Base-by-base conservation (phyloP, 2,888 invertebrate species). In the Heterodera filipjevi region DNA sequence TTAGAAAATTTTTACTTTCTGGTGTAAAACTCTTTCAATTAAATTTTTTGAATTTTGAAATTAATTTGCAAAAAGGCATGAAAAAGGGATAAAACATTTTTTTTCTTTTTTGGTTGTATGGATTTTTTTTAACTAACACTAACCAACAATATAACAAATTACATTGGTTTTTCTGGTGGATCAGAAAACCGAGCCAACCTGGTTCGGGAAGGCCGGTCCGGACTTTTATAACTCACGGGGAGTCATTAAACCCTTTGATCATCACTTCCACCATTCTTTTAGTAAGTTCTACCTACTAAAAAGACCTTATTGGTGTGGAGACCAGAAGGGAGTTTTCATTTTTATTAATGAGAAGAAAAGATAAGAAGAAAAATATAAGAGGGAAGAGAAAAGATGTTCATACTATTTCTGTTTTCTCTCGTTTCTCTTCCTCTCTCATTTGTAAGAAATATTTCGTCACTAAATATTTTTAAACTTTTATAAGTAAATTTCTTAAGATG, bases 401-500 rank as follows among this genome's bases (percentile, higher is more conserved):
- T 49, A 3, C 16, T 49, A 49, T 49, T 49, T 49, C 39, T 39
- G 8, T 49, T 49, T 49, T 19, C 49, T 14, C 49, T 49, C 14
- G 19, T 3, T 14, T 49, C 49, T 49, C 49, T 49, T 3, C 49
- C 46, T 19, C 49, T 49, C 14, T 19, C 49, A 49, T 49, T 49
- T 6, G 16, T 12, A 19, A 0, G 19, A 19, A 19, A 14, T 49
- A 49, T 49, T 49, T 49, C 49, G 49, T 49, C 16, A 22, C n/a
- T 27, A 27, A 10, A 70, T 27, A 39, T 33, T 71, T 16, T 71
- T 46, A 49, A 49, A 19, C 14, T 49, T 5, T 49, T 49, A 14
- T 19, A 49, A 49, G 8, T 16, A 72, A n/a, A n/a, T 3, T n/a
- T 49, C 35, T 73, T 73, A 10, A 79, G 79, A 12, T 79, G 64